These are phyloP conservation scores for Protaetia brevitarsis DNA, from an alignment of 1,140 invertebrate genomes.

Conservation along the genomic window DNA sequence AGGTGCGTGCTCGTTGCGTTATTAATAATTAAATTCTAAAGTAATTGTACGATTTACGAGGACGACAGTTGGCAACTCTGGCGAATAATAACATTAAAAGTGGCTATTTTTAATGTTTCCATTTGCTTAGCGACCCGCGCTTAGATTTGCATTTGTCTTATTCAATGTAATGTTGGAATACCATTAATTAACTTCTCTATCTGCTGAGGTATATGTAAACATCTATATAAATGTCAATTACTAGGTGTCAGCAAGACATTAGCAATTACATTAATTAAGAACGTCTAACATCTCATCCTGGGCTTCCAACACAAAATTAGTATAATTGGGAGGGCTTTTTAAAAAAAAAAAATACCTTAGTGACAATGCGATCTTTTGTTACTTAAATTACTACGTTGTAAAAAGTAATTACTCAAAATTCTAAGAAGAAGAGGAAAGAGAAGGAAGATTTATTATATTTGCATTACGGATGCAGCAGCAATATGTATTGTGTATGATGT, in stretches of 20 bases:
- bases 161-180: not conserved
- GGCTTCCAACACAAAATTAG: not conserved
- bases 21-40: slow-evolving; percentile 19
- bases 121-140: not conserved
- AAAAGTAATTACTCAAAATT: no score
- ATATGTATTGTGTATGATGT: no score
- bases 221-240: not conserved
- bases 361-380: no score
- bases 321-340: not conserved
- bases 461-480: no score
- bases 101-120: not conserved
- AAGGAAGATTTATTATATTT: no score
- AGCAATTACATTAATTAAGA: slow-evolving; percentile 12
- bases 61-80: slow-evolving; percentile 6
- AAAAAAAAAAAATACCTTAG: no score
- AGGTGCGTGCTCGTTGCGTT: not conserved
- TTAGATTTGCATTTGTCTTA: not conserved
- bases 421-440: no score
- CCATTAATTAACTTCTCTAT: not conserved
- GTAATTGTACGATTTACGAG: slow-evolving; percentile 16
- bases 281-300: not conserved
- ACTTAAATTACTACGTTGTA: no score
- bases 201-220: not conserved
- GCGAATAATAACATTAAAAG: slow-evolving; percentile 9
- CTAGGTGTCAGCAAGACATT: not conserved